These are phyloP conservation scores for Pelobates fuscus DNA, from an alignment of 2,113 vertebrate genomes.

Conservation along the genomic window DNA sequence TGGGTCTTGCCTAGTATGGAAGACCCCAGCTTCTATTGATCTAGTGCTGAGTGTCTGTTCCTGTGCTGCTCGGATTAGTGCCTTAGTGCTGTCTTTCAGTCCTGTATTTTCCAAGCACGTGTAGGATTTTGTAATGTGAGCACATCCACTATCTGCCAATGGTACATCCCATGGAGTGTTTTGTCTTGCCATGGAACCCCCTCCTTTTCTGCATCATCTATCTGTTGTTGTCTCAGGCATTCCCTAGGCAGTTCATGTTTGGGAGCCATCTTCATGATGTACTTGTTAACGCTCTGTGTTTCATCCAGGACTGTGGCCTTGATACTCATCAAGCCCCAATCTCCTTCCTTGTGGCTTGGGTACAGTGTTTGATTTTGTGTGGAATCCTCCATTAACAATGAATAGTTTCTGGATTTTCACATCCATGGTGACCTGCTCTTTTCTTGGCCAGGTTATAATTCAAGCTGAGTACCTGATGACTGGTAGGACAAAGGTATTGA, in stretches of 20 bases:
- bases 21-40: too few relatives aligned
- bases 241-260: background rate
- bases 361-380: background rate
- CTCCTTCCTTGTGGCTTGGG: background rate
- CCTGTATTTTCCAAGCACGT: too few relatives aligned
- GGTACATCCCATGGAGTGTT: background rate
- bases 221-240: background rate
- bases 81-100: too few relatives aligned
- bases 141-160: background rate
- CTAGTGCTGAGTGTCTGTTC: too few relatives aligned
- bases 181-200: background rate
- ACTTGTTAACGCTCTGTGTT: background rate
- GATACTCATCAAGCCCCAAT: background rate
- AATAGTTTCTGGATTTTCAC: background rate
- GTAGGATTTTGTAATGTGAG: background rate
- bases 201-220: background rate
- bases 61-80: too few relatives aligned
- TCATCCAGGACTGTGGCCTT: background rate
- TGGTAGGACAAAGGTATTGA: background rate
- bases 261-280: background rate
- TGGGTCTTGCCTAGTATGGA: too few relatives aligned
- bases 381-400: background rate
- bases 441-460: background rate
- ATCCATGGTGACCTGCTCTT: background rate
- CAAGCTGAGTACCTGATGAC: background rate